Percentiles rank a stretch among this genome's conserved stretches.
Evolutionary conservation across 1,140 invertebrate species (phyloP).

Genomic region (Radopholus similis): DNA sequence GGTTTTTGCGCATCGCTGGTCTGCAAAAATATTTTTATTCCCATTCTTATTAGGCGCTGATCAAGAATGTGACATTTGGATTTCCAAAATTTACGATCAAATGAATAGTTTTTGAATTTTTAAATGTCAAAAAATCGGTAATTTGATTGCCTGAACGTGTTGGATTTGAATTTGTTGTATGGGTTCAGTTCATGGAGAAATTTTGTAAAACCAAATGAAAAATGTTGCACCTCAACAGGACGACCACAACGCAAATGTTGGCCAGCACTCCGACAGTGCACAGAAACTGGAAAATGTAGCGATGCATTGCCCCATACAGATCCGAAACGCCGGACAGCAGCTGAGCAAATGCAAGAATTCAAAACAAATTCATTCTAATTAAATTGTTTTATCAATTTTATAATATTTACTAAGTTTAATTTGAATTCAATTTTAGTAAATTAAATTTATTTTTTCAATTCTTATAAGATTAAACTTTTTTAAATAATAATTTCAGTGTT

Average conservation of each 20-base stretch:
- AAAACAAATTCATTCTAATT: background rate
- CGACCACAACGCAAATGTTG: constrained; percentile 54
- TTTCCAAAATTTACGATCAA: background rate
- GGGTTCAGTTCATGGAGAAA: background rate
- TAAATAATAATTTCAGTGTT: background rate
- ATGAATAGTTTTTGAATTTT: background rate
- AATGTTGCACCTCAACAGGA: constrained; percentile 36
- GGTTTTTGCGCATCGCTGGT: constrained; percentile 55
- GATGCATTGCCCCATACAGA: constrained; percentile 34
- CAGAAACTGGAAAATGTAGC: constrained; percentile 38
- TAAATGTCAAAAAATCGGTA: background rate
- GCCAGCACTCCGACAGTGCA: constrained; percentile 52
- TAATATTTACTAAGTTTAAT: background rate
- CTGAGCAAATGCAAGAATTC: constrained; percentile 13
- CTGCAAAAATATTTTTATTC: constrained; percentile 11
- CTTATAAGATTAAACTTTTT: background rate
- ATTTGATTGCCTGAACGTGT: background rate
- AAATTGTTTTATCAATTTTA: background rate
- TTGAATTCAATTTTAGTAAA: too few relatives aligned
- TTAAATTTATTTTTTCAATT: background rate
- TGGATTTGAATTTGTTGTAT: background rate
- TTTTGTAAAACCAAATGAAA: background rate
- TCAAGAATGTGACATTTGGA: too few relatives aligned
- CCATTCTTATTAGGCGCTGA: too few relatives aligned
- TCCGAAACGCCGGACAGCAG: constrained; percentile 4